phyloP scores from a whole-genome alignment of 2,888 invertebrate genomes.

The Drosophila austrosaltans region DNA sequence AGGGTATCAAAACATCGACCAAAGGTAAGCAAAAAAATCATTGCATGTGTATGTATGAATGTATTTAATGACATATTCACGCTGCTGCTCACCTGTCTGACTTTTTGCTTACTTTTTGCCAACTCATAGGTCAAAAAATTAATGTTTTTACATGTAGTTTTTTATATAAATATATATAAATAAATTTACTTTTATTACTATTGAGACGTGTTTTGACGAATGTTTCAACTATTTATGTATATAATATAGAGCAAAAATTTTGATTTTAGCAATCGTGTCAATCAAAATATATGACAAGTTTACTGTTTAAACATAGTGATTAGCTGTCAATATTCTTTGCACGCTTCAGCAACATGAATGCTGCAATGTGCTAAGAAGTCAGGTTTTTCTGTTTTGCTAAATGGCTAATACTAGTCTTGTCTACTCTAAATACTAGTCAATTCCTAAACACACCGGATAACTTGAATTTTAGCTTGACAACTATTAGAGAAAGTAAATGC shows the following conservation, averaged over 20 bases:
- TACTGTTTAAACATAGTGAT: background rate
- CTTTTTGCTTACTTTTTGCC: constrained; percentile 3
- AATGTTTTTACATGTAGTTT: constrained; percentile 1
- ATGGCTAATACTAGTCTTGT: background rate
- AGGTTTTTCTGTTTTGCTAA: background rate
- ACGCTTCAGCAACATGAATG: background rate
- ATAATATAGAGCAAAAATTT: background rate
- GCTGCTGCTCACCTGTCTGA: background rate
- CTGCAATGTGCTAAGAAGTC: constrained; percentile 3
- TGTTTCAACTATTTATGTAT: background rate
- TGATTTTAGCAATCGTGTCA: constrained; percentile 6
- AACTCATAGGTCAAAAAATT: constrained; percentile 7
- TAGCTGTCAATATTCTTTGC: constrained; percentile 8
- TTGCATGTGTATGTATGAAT: background rate
- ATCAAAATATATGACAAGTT: background rate
- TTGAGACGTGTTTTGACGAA: too few species aligned
- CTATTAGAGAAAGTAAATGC: background rate
- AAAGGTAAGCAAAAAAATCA: background rate
- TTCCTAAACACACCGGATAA: background rate
- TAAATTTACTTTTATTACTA: too few species aligned
- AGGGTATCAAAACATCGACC: background rate
- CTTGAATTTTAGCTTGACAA: background rate
- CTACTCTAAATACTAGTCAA: background rate
- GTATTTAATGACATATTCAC: constrained; percentile 14
- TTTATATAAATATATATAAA: background rate